These are phyloP conservation scores for Euzetes globulus DNA, from an alignment of 2,888 invertebrate genomes.

Conservation along the genomic window DNA sequence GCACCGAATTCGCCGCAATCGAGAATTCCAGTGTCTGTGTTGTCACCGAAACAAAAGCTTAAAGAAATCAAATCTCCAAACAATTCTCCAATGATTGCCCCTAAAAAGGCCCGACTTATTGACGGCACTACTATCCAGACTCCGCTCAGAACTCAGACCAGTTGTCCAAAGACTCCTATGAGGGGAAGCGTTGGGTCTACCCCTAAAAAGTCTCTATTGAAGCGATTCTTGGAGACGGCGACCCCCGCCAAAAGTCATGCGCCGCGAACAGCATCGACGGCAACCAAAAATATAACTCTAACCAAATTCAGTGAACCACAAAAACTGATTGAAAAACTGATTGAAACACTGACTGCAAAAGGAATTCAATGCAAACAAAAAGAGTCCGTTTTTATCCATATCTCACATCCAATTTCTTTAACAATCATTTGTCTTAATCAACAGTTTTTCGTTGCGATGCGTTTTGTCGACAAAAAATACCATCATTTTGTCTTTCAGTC, in stretches of 20 bases:
- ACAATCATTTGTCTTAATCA: background rate
- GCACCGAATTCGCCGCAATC: background rate
- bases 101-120: background rate
- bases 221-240: constrained; percentile 37
- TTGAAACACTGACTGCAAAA: constrained; percentile 56
- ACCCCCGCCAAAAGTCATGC: constrained; percentile 31
- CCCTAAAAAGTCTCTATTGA: constrained; percentile 36
- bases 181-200: constrained; percentile 16
- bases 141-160: no score
- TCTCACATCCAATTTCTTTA: background rate
- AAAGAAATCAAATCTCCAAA: constrained; percentile 12
- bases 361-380: constrained; percentile 59
- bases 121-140: no score
- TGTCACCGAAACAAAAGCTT: background rate
- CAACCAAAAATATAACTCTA: constrained; percentile 57
- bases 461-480: constrained; percentile 23
- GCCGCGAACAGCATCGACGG: constrained; percentile 52
- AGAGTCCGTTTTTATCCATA: constrained; percentile 54
- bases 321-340: constrained; percentile 52
- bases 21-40: background rate
- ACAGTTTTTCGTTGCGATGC: constrained; percentile 35
- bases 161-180: constrained; percentile 29
- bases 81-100: background rate
- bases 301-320: constrained; percentile 51
- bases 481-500: constrained; percentile 57